A percentile compares a stretch with the other conserved stretches of the same genome.
Conservation (phyloP, 2,888 invertebrate genomes). For the Ptychoptera albimana region DNA sequence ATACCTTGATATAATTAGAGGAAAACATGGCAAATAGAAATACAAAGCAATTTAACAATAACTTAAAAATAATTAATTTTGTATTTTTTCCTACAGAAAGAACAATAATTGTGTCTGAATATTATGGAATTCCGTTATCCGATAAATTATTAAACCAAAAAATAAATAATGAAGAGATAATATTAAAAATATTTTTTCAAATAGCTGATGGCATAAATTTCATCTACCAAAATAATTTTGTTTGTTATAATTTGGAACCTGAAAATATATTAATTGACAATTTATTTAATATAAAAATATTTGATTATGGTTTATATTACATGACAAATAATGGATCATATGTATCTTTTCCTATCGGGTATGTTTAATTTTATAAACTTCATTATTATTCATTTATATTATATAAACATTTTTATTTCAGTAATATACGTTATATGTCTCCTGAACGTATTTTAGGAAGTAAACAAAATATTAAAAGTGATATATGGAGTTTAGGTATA, state of each 20-base stretch:
- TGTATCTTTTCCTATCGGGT: constrained; percentile 82
- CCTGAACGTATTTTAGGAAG: constrained; percentile 60
- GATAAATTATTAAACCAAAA: constrained; percentile 27
- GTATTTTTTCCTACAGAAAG: constrained; percentile 40
- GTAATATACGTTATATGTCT: constrained; percentile 61
- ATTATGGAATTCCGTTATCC: constrained; percentile 48
- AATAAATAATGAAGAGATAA: constrained; percentile 33
- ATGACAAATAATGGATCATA: constrained; percentile 78
- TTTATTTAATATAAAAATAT: constrained; percentile 61
- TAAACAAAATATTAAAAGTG: constrained; percentile 60
- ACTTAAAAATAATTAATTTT: neutral
- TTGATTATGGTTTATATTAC: constrained; percentile 84
- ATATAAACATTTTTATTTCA: constrained; percentile 30
- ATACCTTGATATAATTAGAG: constrained; percentile 80
- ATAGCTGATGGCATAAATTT: constrained; percentile 53
- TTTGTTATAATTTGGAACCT: constrained; percentile 64
- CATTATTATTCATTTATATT: constrained; percentile 9
- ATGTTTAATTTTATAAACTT: constrained; percentile 7
- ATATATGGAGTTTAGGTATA: constrained; percentile 91
- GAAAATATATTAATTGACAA: constrained; percentile 67
- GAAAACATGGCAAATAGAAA: constrained; percentile 68
- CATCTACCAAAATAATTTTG: constrained; percentile 55
- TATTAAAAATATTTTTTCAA: constrained; percentile 53
- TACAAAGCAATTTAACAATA: neutral
- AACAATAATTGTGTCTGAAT: constrained; percentile 70